Evolutionary conservation across 2,888 invertebrate genomes (phyloP).

Genomic region (Cheilosia urbana): DNA sequence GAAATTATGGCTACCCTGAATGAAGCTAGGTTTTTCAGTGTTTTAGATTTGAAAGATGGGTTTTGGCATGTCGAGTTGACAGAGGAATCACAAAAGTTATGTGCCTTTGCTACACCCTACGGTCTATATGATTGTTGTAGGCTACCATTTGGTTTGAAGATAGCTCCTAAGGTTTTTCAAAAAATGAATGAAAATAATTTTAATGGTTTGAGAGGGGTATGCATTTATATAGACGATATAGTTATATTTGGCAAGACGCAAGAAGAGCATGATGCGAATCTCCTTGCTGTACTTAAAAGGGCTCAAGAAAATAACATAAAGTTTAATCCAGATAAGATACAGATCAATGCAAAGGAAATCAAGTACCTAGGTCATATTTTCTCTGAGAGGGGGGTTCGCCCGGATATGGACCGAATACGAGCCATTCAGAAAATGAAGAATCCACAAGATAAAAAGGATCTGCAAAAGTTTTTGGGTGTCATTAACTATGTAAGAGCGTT

Average conservation of each 20-base stretch:
- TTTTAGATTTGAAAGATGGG: slow-evolving; percentile 56
- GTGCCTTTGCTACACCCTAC: slow-evolving; percentile 10
- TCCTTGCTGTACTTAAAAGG: background rate
- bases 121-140: slow-evolving; percentile 15
- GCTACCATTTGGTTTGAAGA: slow-evolving; percentile 30
- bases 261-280: too few relatives aligned
- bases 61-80: slow-evolving; percentile 50
- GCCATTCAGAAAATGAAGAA: background rate
- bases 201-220: background rate
- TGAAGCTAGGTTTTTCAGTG: slow-evolving; percentile 39
- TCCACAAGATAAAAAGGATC: background rate
- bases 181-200: slow-evolving; percentile 15
- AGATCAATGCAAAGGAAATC: slow-evolving; percentile 74
- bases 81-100: slow-evolving; percentile 21
- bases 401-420: slow-evolving; percentile 44
- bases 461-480: slow-evolving; percentile 51
- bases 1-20: slow-evolving; percentile 47
- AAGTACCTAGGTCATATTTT: slow-evolving; percentile 78
- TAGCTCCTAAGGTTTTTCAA: slow-evolving; percentile 8
- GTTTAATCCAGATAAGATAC: slow-evolving; percentile 78
- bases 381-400: slow-evolving; percentile 61
- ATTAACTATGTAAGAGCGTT: slow-evolving; percentile 71
- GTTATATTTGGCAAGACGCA: slow-evolving; percentile 24
- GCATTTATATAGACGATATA: slow-evolving; percentile 60
- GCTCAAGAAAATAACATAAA: slow-evolving; percentile 50